Conservation (phyloP, 2,113 vertebrate genomes). For the Amphilophus citrinellus region DNA sequence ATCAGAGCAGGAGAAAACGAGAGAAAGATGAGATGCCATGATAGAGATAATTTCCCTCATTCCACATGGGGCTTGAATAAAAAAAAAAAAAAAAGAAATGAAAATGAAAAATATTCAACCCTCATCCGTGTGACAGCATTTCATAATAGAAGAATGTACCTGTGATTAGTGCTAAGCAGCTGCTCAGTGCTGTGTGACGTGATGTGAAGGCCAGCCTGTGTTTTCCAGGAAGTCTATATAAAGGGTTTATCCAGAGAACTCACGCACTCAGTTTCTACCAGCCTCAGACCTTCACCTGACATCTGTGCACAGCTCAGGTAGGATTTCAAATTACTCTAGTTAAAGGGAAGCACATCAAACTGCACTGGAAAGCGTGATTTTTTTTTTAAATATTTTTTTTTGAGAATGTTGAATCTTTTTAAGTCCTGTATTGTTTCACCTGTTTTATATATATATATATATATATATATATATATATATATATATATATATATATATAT, state of each 20-base stretch:
- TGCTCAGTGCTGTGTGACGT: slow-evolving; percentile 27
- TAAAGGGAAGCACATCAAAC: background rate
- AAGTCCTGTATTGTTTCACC: background rate
- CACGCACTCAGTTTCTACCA: background rate
- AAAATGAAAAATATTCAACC: background rate
- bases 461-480: too few species aligned
- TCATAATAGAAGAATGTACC: slow-evolving; percentile 36
- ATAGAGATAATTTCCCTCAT: too few species aligned
- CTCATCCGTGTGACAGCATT: background rate
- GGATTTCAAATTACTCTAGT: background rate
- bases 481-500: too few species aligned
- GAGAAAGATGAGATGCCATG: too few species aligned
- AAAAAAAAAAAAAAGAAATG: background rate
- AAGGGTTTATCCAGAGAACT: background rate
- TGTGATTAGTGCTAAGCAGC: slow-evolving; percentile 25
- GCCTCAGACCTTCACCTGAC: background rate
- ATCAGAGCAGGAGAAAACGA: too few species aligned
- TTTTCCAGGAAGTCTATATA: background rate
- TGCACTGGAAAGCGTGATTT: background rate
- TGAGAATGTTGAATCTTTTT: background rate
- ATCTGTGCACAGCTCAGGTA: slow-evolving; percentile 26
- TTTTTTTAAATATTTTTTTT: background rate
- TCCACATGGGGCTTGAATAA: background rate
- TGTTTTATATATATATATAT: background rate
- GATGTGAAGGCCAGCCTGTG: background rate